A percentile compares a stretch with the other conserved stretches of the same genome.
Conservation (phyloP, 2,888 invertebrate species). For the Helicoverpa assulta region DNA sequence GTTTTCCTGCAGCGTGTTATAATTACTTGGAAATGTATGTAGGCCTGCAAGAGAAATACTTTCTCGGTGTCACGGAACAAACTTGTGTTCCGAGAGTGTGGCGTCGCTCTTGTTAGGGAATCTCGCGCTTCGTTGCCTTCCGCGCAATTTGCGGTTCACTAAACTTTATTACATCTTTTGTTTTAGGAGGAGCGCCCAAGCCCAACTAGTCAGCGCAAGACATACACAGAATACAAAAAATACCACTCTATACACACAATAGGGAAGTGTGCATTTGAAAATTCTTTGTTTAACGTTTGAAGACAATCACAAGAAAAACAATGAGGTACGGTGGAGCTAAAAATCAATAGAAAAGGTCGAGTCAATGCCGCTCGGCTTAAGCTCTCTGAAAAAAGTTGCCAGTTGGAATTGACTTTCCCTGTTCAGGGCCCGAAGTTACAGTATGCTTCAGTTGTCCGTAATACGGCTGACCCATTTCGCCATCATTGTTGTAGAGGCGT, state of each 20-base stretch:
- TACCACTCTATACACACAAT: conserved; percentile 13
- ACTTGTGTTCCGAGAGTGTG: conserved; percentile 51
- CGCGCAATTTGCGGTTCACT: conserved; percentile 71
- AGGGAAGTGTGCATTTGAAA: conserved; percentile 32
- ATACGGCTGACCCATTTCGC: conserved; percentile 72
- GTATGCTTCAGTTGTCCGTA: conserved; percentile 70
- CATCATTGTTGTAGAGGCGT: conserved; percentile 53
- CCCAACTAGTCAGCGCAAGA: conserved; percentile 45
- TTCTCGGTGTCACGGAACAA: conserved; percentile 44
- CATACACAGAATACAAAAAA: conserved; percentile 33
- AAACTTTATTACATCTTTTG: conserved; percentile 75
- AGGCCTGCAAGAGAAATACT: conserved; percentile 31
- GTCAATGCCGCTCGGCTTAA: conserved; percentile 66
- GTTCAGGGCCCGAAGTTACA: conserved; percentile 77
- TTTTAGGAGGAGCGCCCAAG: conserved; percentile 59
- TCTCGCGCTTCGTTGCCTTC: conserved; percentile 68
- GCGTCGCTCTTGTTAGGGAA: conserved; percentile 61
- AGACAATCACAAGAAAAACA: conserved; percentile 62
- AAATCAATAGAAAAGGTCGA: conserved; percentile 73
- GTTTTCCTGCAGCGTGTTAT: conserved; percentile 5
- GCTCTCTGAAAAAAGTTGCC: conserved; percentile 79
- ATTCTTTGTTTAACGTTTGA: conserved; percentile 54
- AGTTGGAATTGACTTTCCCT: conserved; percentile 85
- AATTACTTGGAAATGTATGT: conserved; percentile 29
- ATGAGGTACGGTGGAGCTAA: conserved; percentile 65